phyloP scores from a whole-genome alignment of 2,888 invertebrate species.

The Agonopterix subpropinquella region DNA sequence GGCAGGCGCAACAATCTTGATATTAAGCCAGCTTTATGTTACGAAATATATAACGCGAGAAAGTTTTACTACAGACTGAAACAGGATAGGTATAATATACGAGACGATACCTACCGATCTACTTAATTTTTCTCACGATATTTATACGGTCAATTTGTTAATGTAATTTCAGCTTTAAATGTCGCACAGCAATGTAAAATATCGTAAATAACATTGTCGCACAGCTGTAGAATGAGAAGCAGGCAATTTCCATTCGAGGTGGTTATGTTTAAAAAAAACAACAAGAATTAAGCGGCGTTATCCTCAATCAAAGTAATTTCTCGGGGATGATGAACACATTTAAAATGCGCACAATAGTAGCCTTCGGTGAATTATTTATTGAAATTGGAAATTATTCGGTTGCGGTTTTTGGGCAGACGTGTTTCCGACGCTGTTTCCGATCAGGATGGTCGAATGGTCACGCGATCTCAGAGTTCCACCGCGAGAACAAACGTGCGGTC shows the following conservation, averaged over 20 bases:
- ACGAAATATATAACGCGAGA: background rate
- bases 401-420: slow-evolving; percentile 69
- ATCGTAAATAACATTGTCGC: slow-evolving; percentile 9
- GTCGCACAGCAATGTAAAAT: slow-evolving; percentile 27
- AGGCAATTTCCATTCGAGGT: slow-evolving; percentile 21
- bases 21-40: slow-evolving; percentile 15
- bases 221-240: slow-evolving; percentile 12
- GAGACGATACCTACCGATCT: too few species aligned
- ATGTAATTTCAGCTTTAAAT: slow-evolving; percentile 15
- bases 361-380: slow-evolving; percentile 63
- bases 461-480: slow-evolving; percentile 51
- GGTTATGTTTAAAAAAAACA: slow-evolving; percentile 24
- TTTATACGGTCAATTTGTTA: background rate
- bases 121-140: background rate
- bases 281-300: slow-evolving; percentile 27
- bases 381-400: slow-evolving; percentile 66
- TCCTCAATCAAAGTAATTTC: slow-evolving; percentile 35
- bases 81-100: too few species aligned
- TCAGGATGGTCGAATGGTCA: slow-evolving; percentile 50
- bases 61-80: too few species aligned
- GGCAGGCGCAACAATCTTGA: slow-evolving; percentile 38
- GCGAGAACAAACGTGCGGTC: slow-evolving; percentile 9
- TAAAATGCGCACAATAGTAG: slow-evolving; percentile 33
- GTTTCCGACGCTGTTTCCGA: slow-evolving; percentile 69
- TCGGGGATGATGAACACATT: slow-evolving; percentile 39